Evolutionary conservation across 1,140 invertebrate species (phyloP), one percentile per base, ranked within the genome.

Genomic region (Eriosoma lanigerum): DNA sequence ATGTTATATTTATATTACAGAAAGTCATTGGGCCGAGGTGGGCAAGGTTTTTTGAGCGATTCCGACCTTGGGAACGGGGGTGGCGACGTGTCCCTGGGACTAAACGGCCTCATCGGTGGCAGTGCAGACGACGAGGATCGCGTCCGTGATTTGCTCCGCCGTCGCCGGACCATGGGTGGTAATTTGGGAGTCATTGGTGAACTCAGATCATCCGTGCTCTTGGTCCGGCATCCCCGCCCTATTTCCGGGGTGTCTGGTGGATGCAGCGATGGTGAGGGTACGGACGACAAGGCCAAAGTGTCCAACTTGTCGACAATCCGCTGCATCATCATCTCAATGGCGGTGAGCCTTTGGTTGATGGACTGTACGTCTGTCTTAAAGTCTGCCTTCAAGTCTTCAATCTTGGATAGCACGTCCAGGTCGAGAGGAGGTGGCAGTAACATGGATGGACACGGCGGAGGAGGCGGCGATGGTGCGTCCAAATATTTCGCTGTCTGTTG

Each of bases 131-230:
- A 90, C 29, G 89, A 88, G 58, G 88, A 88, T 84, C 90, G 90
- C 66, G 88, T 88, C 56, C 91, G 86, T 82, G 90, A 92, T 87
- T 92, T 93, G 83, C 91, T 91, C 81, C 91, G 87, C 82, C 91
- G 87, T 84, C 92, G 92, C 56, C 89, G 87, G 54, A 91, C 86
- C 83, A 91, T 89, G 56, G 92, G 85, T 48, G 90, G 89, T 19
- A 91, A 91, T 76, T 92, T 86, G 82, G 89, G 88, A 81, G 84
- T 84, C 21, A 82, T 82, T 0, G 83, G 83, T 26, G 85, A 84
- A 6, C 86, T 86, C 8, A 89, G 87, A 84, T 88, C 85, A 84
- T 88, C 85, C 84, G 88, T 64, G 84, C 85, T 72, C 75, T 81
- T 68, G 26, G 82, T 80, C 44, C 70, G 70, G 24, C 64, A 66